Percentiles rank a stretch among this genome's conserved stretches.
phyloP scores from a whole-genome alignment of 2,797 vertebrate species.

The Ptychobarbus kaznakovi region DNA sequence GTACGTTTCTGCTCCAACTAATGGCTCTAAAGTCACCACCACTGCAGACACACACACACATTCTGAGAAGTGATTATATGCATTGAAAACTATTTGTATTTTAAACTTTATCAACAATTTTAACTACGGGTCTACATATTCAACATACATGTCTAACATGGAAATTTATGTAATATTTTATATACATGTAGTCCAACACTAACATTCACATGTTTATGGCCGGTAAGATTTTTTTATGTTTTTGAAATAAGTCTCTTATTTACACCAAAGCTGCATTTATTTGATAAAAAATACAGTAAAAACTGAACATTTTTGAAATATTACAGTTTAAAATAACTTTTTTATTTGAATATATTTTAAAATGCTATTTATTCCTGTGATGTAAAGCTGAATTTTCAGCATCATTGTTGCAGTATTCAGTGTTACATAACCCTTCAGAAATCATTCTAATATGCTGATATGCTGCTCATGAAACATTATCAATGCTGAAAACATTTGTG shows the following conservation, averaged over 20 bases:
- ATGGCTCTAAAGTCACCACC: slow-evolving; percentile 84
- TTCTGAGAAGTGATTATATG: neutral
- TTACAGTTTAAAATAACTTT: neutral
- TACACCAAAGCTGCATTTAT: neutral
- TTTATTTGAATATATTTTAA: neutral
- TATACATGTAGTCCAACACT: neutral
- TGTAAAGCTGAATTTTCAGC: neutral
- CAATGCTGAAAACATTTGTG: neutral
- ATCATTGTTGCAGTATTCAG: neutral
- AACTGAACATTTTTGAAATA: neutral
- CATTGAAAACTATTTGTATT: neutral
- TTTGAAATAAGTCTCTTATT: neutral
- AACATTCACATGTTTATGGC: neutral
- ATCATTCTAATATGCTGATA: neutral
- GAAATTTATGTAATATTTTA: neutral
- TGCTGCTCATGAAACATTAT: neutral
- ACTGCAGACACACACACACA: slow-evolving; percentile 66
- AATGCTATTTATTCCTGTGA: neutral
- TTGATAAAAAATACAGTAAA: neutral
- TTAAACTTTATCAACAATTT: neutral
- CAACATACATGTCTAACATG: neutral
- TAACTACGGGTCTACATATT: neutral
- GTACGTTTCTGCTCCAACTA: slow-evolving; percentile 86
- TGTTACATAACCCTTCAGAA: neutral
- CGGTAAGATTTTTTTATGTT: neutral